phyloP scores from a whole-genome alignment of 2,113 vertebrate genomes.

The Rattus norvegicus region GRCr8 NC_086020.1:15577001-15577500 shows the following conservation, averaged over 20 bases:
- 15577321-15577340: not conserved
- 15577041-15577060: slow-evolving; percentile 49
- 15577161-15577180: not conserved
- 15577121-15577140: slow-evolving; percentile 29
- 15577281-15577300: slow-evolving; percentile 16
- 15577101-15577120: slow-evolving; percentile 11
- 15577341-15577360: slow-evolving; percentile 19
- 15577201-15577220: slow-evolving; percentile 10
- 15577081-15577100: not conserved
- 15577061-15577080: slow-evolving; percentile 9
- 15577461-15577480: not conserved
- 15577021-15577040: slow-evolving; percentile 48
- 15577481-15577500: not conserved
- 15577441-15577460: not conserved
- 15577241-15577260: slow-evolving; percentile 11
- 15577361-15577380: slow-evolving; percentile 27
- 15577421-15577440: not conserved
- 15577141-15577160: slow-evolving; percentile 48
- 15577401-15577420: slow-evolving; percentile 8
- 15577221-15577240: slow-evolving; percentile 15
- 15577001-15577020: slow-evolving; percentile 60
- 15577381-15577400: slow-evolving; percentile 16
- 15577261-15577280: slow-evolving; percentile 35
- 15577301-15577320: slow-evolving; percentile 29
- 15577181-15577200: not conserved